phyloP scores from a whole-genome alignment of 2,113 vertebrate genomes.

The Cacatua alba region DNA sequence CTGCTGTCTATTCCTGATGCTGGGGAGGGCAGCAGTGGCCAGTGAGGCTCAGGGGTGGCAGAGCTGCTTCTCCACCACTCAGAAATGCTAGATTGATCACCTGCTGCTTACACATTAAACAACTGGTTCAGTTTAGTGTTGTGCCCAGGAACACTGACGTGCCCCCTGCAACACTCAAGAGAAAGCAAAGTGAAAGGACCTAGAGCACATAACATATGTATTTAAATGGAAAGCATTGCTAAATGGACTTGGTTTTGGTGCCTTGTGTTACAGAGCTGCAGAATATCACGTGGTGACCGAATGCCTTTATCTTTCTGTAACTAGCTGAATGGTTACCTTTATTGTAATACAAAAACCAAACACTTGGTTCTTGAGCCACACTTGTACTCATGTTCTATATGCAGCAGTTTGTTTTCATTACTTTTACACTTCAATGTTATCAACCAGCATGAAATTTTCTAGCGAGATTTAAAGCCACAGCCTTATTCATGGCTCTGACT shows the following conservation, averaged over 20 bases:
- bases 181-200: neutral
- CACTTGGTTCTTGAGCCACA: neutral
- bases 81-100: neutral
- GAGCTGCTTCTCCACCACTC: neutral
- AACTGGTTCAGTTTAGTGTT: neutral
- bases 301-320: neutral
- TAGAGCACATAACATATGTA: fast-evolving
- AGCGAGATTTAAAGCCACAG: neutral
- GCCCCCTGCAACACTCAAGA: neutral
- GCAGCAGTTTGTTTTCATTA: neutral
- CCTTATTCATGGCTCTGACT: neutral
- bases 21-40: neutral
- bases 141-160: neutral
- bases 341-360: neutral
- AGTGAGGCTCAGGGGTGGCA: neutral
- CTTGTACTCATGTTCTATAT: neutral
- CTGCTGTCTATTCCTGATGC: neutral
- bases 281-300: too few relatives aligned
- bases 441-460: neutral
- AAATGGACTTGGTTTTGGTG: neutral
- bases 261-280: neutral
- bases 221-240: neutral
- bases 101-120: neutral
- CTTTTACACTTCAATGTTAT: neutral
- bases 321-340: neutral